These are phyloP conservation scores for Chauna torquata DNA, from an alignment of 2,113 vertebrate genomes.

Conservation along the genomic window DNA sequence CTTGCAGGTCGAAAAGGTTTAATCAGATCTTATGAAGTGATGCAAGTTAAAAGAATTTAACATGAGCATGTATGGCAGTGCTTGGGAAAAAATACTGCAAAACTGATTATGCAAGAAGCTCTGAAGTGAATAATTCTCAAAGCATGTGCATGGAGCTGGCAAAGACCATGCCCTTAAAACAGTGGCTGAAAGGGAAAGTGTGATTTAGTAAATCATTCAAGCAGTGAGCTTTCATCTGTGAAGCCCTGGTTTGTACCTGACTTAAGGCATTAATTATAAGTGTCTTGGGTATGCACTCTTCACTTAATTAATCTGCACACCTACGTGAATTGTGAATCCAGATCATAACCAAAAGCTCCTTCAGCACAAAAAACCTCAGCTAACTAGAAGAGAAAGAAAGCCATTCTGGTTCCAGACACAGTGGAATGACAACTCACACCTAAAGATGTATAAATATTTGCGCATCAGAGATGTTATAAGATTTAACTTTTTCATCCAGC, in stretches of 20 bases:
- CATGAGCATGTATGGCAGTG: not conserved
- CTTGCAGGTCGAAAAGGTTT: not conserved
- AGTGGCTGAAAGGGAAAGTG: conserved; percentile 22
- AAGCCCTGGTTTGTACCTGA: conserved; percentile 10
- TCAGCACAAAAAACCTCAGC: not conserved
- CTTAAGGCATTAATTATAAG: conserved; percentile 50
- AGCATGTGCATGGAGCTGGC: not conserved
- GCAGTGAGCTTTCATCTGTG: conserved; percentile 51
- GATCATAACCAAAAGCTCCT: not conserved
- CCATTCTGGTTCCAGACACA: not conserved
- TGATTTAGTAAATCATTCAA: conserved; percentile 40
- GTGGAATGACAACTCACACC: not conserved
- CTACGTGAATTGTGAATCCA: not conserved
- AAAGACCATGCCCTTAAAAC: conserved; percentile 1
- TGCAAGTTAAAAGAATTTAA: conserved; percentile 16
- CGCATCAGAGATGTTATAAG: not conserved
- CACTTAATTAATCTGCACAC: conserved; percentile 43
- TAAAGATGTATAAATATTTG: not conserved
- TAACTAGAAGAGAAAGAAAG: not conserved
- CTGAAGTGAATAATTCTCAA: conserved; percentile 13
- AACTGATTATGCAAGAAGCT: not conserved
- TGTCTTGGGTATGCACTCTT: conserved; percentile 1
- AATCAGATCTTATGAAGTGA: not conserved
- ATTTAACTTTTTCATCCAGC: not conserved
- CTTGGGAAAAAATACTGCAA: not conserved